Conservation (phyloP, 1,140 invertebrate species). For the Drosophila kanapiae region DNA sequence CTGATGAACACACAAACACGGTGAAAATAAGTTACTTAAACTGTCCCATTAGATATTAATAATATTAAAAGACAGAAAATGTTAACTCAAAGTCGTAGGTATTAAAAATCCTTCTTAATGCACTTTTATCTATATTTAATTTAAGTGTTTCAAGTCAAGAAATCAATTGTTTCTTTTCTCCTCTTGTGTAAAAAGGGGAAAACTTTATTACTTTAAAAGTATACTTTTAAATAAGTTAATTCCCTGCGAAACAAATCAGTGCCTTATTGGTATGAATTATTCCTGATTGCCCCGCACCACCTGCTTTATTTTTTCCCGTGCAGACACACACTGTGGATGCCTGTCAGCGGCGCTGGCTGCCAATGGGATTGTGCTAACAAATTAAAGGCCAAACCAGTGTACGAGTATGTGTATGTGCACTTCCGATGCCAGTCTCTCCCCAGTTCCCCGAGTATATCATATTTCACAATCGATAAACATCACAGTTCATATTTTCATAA, state of each 20-base stretch:
- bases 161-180: too few species aligned
- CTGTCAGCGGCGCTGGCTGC: conserved; percentile 49
- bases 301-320: conserved; percentile 4
- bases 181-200: too few species aligned
- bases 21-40: neutral
- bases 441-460: conserved; percentile 61
- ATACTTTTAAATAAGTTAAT: neutral
- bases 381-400: conserved; percentile 71
- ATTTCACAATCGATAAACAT: conserved; percentile 85
- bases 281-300: neutral
- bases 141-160: too few species aligned
- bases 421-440: conserved; percentile 19
- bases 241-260: neutral
- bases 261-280: neutral
- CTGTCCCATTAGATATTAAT: neutral
- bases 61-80: neutral
- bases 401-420: conserved; percentile 20
- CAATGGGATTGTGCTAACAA: conserved; percentile 68
- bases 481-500: conserved; percentile 84
- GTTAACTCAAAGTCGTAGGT: neutral
- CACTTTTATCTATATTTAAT: neutral
- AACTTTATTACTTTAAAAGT: too few species aligned
- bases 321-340: conserved; percentile 5
- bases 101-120: neutral
- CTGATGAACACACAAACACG: conserved; percentile 7